A percentile compares a stretch with the other conserved stretches of the same genome.
phyloP scores from a whole-genome alignment of 1,140 invertebrate genomes.

The Drosophila funebris region DNA sequence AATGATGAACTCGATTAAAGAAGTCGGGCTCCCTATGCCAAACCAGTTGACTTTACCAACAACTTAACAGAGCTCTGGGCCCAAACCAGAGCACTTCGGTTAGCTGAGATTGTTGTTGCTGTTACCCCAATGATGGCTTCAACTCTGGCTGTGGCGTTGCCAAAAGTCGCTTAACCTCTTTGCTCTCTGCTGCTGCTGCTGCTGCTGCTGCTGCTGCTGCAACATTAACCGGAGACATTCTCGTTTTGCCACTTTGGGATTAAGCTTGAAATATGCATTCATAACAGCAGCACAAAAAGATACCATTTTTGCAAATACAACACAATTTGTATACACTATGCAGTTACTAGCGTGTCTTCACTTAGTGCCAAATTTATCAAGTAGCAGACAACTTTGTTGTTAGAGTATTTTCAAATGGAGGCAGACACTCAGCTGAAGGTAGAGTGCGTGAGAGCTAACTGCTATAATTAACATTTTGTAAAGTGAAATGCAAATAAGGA shows the following conservation, averaged over 20 bases:
- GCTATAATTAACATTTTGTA: too few relatives aligned
- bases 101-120: slow-evolving; percentile 42
- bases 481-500: too few relatives aligned
- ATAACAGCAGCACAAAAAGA: slow-evolving; percentile 48
- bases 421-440: too few relatives aligned
- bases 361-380: neutral
- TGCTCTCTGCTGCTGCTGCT: slow-evolving; percentile 43
- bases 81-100: slow-evolving; percentile 60
- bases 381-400: too few relatives aligned
- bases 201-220: too few relatives aligned
- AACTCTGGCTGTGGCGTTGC: slow-evolving; percentile 33
- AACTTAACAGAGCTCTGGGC: neutral
- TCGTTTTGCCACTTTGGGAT: slow-evolving; percentile 81
- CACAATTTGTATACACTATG: slow-evolving; percentile 25
- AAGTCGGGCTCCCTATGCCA: slow-evolving; percentile 31
- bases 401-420: too few relatives aligned
- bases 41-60: slow-evolving; percentile 60
- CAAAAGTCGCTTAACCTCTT: slow-evolving; percentile 66
- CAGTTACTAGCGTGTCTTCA: neutral
- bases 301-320: slow-evolving; percentile 3
- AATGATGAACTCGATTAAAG: slow-evolving; percentile 80
- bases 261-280: slow-evolving; percentile 79
- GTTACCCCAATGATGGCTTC: slow-evolving; percentile 10
- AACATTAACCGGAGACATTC: slow-evolving; percentile 73
- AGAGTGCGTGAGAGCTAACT: too few relatives aligned